phyloP scores from a whole-genome alignment of 2,113 vertebrate species.

The Esox niger region DNA sequence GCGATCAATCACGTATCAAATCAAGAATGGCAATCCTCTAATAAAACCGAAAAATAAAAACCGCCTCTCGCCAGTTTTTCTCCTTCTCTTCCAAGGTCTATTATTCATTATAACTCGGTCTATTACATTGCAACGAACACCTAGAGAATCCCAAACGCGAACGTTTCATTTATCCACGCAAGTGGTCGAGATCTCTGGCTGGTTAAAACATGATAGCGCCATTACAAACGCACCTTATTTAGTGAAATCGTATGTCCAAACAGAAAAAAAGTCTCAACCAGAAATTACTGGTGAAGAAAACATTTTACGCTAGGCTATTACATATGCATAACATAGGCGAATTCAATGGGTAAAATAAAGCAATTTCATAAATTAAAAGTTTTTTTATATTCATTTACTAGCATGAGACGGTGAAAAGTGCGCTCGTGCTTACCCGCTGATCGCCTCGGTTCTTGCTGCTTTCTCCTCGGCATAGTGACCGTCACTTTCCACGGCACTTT shows the following conservation, averaged over 20 bases:
- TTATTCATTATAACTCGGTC: constrained; percentile 73
- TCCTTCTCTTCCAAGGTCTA: constrained; percentile 39
- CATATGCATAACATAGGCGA: background rate
- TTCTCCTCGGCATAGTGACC: constrained; percentile 80
- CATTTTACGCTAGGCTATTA: background rate
- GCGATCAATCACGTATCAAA: constrained; percentile 66
- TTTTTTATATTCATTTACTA: background rate
- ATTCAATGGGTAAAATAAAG: background rate
- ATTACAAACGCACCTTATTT: constrained; percentile 32
- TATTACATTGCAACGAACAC: constrained; percentile 49
- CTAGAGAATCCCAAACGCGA: constrained; percentile 42
- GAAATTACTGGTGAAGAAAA: background rate
- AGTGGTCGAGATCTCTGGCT: constrained; percentile 56
- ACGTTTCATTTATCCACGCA: constrained; percentile 37
- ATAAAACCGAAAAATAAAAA: constrained; percentile 68
- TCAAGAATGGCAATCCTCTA: constrained; percentile 63
- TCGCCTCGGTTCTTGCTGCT: constrained; percentile 84
- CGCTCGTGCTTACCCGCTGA: constrained; percentile 77
- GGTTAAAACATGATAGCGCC: constrained; percentile 31
- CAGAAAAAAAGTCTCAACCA: constrained; percentile 21
- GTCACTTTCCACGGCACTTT: constrained; percentile 69
- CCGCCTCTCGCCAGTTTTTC: constrained; percentile 46
- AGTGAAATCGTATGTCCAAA: constrained; percentile 37
- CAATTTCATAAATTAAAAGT: background rate
- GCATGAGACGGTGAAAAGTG: background rate